These are phyloP conservation scores for Aeoliscus strigatus DNA, from an alignment of 2,797 vertebrate species.

Conservation along the genomic window DNA sequence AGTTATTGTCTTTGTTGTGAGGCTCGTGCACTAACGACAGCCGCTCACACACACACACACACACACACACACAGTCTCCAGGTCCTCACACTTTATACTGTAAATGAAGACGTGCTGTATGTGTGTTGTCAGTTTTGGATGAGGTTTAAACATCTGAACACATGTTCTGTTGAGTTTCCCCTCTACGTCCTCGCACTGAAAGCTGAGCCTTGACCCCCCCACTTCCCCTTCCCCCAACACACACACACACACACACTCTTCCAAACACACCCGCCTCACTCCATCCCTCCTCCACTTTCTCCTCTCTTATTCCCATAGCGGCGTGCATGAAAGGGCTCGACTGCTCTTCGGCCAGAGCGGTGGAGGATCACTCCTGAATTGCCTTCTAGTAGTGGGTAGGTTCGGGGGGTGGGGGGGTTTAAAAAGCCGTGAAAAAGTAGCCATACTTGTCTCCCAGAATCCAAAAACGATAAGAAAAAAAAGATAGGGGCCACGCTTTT, in stretches of 20 bases:
- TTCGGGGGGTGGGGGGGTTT: slow-evolving; percentile 13
- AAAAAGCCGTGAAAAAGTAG: slow-evolving; percentile 65
- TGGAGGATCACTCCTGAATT: slow-evolving; percentile 60
- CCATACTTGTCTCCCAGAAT: slow-evolving; percentile 71
- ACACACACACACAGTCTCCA: slow-evolving; percentile 14
- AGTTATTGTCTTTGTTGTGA: slow-evolving; percentile 51
- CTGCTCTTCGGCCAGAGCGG: slow-evolving; percentile 55
- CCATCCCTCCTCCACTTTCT: slow-evolving; percentile 12
- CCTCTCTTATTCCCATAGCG: slow-evolving; percentile 32
- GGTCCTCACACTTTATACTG: slow-evolving; percentile 36
- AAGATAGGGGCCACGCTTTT: slow-evolving; percentile 64
- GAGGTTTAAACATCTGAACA: slow-evolving; percentile 46
- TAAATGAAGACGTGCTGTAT: slow-evolving; percentile 29
- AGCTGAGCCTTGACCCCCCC: slow-evolving; percentile 63
- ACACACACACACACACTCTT: background rate
- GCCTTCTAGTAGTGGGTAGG: slow-evolving; percentile 56
- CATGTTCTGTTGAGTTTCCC: slow-evolving; percentile 43
- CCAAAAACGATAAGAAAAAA: slow-evolving; percentile 51
- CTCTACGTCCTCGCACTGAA: slow-evolving; percentile 56
- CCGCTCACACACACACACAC: slow-evolving; percentile 7
- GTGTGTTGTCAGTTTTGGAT: slow-evolving; percentile 19
- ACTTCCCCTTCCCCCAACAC: background rate
- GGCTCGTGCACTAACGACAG: slow-evolving; percentile 51
- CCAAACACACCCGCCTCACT: slow-evolving; percentile 27
- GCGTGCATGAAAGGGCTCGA: slow-evolving; percentile 66